Evolutionary conservation across 2,888 invertebrate species (phyloP).

Genomic region (Octonoba sinensis): DNA sequence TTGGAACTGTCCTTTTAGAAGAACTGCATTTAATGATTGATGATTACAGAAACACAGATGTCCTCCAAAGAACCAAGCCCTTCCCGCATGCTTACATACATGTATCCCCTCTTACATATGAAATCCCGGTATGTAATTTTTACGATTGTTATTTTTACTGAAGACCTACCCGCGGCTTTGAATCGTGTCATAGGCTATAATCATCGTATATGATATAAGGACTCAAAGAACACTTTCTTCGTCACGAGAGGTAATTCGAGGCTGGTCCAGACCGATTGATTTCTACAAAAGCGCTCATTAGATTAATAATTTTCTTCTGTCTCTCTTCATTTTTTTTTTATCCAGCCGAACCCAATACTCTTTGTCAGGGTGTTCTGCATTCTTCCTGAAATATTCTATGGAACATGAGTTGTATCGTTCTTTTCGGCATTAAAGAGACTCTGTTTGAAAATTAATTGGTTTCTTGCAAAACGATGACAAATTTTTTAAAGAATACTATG

Average conservation of each 20-base stretch:
- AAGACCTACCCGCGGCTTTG: constrained; percentile 43
- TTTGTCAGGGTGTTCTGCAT: too few species aligned
- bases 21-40: constrained; percentile 58
- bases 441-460: too few species aligned
- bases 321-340: too few species aligned
- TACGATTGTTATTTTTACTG: constrained; percentile 39
- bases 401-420: too few species aligned
- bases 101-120: constrained; percentile 5
- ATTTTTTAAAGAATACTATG: too few species aligned
- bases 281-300: constrained; percentile 32
- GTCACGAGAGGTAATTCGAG: constrained; percentile 52
- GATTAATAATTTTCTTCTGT: not conserved
- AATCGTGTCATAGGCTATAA: constrained; percentile 43
- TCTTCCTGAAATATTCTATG: too few species aligned
- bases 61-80: constrained; percentile 46
- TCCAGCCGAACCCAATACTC: too few species aligned
- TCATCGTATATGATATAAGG: constrained; percentile 42
- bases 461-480: too few species aligned
- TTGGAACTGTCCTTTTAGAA: constrained; percentile 51
- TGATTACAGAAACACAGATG: constrained; percentile 58
- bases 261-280: constrained; percentile 52
- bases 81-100: constrained; percentile 27
- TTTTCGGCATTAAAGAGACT: too few species aligned
- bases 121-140: constrained; percentile 51
- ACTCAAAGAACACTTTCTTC: constrained; percentile 29